These are phyloP conservation scores for Otis tarda DNA, from an alignment of 2,113 vertebrate genomes.

Conservation along the genomic window DNA sequence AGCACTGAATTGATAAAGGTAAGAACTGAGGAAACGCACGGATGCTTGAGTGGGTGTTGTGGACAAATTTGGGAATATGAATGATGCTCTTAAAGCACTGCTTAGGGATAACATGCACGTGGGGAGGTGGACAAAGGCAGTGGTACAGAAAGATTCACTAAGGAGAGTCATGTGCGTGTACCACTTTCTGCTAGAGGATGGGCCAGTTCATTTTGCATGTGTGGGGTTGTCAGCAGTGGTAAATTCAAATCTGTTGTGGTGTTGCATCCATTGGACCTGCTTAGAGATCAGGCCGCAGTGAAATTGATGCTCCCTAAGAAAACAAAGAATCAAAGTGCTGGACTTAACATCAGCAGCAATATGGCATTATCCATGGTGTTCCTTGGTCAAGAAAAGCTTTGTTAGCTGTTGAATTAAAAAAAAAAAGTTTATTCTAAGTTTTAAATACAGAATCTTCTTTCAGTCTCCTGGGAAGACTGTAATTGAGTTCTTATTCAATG, in stretches of 20 bases:
- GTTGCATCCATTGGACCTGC: background rate
- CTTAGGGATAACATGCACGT: rapidly evolving
- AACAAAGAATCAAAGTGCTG: background rate
- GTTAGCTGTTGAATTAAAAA: background rate
- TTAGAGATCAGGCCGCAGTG: background rate
- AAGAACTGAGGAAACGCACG: rapidly evolving
- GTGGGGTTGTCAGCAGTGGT: background rate
- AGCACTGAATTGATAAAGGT: background rate
- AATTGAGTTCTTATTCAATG: background rate
- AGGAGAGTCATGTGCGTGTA: background rate
- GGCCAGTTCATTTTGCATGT: background rate
- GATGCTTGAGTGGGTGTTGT: background rate
- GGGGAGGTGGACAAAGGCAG: background rate
- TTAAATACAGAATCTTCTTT: background rate
- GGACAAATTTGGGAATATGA: background rate
- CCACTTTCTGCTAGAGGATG: background rate
- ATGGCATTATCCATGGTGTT: background rate
- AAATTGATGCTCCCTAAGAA: background rate
- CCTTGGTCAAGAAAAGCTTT: background rate
- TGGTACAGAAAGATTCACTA: background rate
- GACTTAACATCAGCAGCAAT: too few species aligned
- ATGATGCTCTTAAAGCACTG: background rate
- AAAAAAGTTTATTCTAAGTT: background rate
- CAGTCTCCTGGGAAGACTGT: background rate
- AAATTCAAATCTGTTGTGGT: background rate